A percentile compares a stretch with the other conserved stretches of the same genome.
phyloP scores from a whole-genome alignment of 1,140 invertebrate species.

The Anadara kagoshimensis region DNA sequence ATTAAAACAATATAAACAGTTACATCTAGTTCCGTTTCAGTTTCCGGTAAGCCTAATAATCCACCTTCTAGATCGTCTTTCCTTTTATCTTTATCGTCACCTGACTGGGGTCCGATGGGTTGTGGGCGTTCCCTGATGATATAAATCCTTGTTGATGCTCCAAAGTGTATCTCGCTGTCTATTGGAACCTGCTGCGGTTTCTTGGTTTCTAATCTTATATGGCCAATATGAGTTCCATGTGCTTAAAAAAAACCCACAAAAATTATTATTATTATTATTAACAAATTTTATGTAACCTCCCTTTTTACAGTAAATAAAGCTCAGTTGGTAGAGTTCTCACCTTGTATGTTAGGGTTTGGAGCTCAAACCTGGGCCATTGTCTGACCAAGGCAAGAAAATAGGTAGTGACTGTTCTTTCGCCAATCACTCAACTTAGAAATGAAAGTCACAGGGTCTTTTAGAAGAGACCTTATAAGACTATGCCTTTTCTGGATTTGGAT shows the following conservation, averaged over 20 bases:
- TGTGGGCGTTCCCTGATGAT: constrained; percentile 92
- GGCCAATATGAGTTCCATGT: constrained; percentile 97
- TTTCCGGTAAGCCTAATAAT: constrained; percentile 92
- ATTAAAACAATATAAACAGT: constrained; percentile 24
- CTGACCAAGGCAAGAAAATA: too few relatives aligned
- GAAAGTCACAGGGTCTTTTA: too few relatives aligned
- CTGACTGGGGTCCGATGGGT: constrained; percentile 72
- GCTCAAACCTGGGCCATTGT: too few relatives aligned
- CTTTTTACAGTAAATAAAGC: too few relatives aligned
- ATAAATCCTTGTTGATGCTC: constrained; percentile 95
- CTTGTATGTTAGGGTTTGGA: too few relatives aligned
- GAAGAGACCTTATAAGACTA: too few relatives aligned
- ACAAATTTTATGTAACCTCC: too few relatives aligned
- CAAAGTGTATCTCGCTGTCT: constrained; percentile 96
- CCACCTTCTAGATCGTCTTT: constrained; percentile 81
- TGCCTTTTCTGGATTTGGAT: too few relatives aligned
- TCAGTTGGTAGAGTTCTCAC: too few relatives aligned
- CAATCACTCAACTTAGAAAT: too few relatives aligned
- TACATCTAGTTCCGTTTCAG: constrained; percentile 96
- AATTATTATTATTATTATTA: too few relatives aligned
- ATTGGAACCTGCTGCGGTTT: constrained; percentile 97
- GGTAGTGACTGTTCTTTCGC: too few relatives aligned
- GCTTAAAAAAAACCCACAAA: constrained; percentile 78
- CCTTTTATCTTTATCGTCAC: constrained; percentile 81
- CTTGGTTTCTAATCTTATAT: constrained; percentile 88